Percentiles rank a stretch among this genome's conserved stretches.
Conservation (phyloP, 2,888 invertebrate species). For the Caenorhabditis japonica region DNA sequence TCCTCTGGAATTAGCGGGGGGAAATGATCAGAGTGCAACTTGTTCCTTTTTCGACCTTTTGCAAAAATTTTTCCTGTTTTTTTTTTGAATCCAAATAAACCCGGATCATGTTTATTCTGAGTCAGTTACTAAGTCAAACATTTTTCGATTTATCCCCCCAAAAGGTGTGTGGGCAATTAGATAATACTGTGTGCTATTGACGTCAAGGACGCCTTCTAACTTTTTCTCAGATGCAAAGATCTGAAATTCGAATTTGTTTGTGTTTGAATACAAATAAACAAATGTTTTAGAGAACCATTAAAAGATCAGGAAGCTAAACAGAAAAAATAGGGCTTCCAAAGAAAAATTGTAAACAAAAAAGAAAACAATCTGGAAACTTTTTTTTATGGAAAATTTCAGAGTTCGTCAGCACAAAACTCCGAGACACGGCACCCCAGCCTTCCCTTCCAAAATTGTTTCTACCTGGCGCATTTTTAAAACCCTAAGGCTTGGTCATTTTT, state of each 20-base stretch:
- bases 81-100: too few species aligned
- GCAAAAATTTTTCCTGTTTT: too few species aligned
- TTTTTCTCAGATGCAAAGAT: background rate
- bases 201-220: slow-evolving; percentile 14
- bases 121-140: slow-evolving; percentile 13
- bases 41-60: too few species aligned
- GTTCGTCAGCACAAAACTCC: too few species aligned
- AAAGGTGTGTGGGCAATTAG: slow-evolving; percentile 12
- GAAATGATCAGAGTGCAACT: background rate
- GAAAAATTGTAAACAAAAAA: too few species aligned
- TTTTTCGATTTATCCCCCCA: slow-evolving; percentile 7
- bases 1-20: background rate
- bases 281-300: slow-evolving; percentile 32
- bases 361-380: slow-evolving; percentile 18
- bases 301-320: slow-evolving; percentile 30
- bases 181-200: slow-evolving; percentile 6
- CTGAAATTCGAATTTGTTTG: slow-evolving; percentile 13
- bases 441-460: too few species aligned
- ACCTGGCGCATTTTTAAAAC: too few species aligned
- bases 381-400: too few species aligned
- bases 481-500: too few species aligned
- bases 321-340: slow-evolving; percentile 22
- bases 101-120: slow-evolving; percentile 4
- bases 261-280: slow-evolving; percentile 13
- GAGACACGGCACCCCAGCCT: too few species aligned